phyloP scores from a whole-genome alignment of 2,888 invertebrate species.

The Pseudococcus jackbeardsleyi region DNA sequence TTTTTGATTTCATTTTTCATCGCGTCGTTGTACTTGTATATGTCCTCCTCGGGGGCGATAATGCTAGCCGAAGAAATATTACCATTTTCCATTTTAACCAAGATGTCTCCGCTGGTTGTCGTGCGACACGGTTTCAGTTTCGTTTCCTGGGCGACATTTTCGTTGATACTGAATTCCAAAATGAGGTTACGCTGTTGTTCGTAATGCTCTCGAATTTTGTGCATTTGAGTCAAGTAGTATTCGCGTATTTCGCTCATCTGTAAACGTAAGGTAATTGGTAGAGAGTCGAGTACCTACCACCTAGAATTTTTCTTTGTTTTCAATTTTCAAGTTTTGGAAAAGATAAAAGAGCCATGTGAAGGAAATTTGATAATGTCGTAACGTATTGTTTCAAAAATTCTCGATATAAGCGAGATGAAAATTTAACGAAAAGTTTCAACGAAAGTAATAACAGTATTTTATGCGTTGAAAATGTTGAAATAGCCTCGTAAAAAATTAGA shows the following conservation, averaged over 20 bases:
- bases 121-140: background rate
- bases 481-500: too few species aligned
- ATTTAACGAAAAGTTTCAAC: too few species aligned
- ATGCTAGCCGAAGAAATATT: background rate
- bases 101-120: slow-evolving; percentile 11
- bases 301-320: background rate
- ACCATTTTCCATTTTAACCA: slow-evolving; percentile 58
- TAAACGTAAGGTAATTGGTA: background rate
- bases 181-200: slow-evolving; percentile 56
- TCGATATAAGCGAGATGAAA: too few species aligned
- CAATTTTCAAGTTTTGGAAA: too few species aligned
- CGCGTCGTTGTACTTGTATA: slow-evolving; percentile 57
- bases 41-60: slow-evolving; percentile 24
- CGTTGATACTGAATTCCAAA: slow-evolving; percentile 50
- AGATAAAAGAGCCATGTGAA: too few species aligned
- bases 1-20: slow-evolving; percentile 59
- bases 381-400: too few species aligned
- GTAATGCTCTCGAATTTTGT: slow-evolving; percentile 53
- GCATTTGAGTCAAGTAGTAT: slow-evolving; percentile 60
- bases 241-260: slow-evolving; percentile 59
- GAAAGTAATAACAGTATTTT: too few species aligned
- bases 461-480: too few species aligned
- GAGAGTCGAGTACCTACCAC: background rate
- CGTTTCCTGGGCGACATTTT: background rate
- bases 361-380: too few species aligned